Evolutionary conservation across 1,140 invertebrate genomes (phyloP), one percentile per base, ranked within the genome.

Genomic region (Pantala flavescens): DNA sequence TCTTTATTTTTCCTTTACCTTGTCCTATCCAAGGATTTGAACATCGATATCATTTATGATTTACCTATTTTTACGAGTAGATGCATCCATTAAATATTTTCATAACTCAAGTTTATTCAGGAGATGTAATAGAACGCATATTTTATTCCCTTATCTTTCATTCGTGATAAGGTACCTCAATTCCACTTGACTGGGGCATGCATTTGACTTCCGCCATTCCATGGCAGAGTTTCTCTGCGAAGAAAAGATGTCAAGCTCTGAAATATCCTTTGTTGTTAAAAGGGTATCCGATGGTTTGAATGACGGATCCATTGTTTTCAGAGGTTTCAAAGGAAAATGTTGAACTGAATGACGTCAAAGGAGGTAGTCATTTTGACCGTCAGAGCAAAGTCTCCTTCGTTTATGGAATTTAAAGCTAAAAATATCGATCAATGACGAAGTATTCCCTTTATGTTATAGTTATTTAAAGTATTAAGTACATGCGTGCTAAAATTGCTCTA

Each of bases 251-350:
- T 63, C 49, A 63, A 3, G 49, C 49, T 63, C n/a, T 63, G 49
- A 63, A 63, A 63, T 21, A 21, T 16, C n/a, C 49, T 63, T 63
- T 63, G 49, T 16, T 63, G 49, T 36, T 36, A 36, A 63, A 49
- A 63, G 49, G 49, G n/a, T 16, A 16, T 7, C 16, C 14, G 49
- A 63, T 19, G 16, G 49, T 63, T 63, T 63, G 49, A 63, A 63
- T 63, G 49, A 21, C 49, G n/a, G 49, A 21, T 3, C n/a, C 49
- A 19, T 63, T 63, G 49, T 63, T 63, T 63, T 36, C 49, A 63
- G 49, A 12, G 49, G n/a, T 19, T 63, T 63, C 49, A 63, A 63
- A 63, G 49, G 49, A 63, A 63, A 63, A 63, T 63, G 49, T 63
- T 19, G n/a, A 63, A 63, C 49, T 3, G 16, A 12, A 63, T 63